Percentiles rank a stretch among this genome's conserved stretches.
Evolutionary conservation across 1,140 invertebrate genomes (phyloP).

Genomic region (Lepidurus arcticus): DNA sequence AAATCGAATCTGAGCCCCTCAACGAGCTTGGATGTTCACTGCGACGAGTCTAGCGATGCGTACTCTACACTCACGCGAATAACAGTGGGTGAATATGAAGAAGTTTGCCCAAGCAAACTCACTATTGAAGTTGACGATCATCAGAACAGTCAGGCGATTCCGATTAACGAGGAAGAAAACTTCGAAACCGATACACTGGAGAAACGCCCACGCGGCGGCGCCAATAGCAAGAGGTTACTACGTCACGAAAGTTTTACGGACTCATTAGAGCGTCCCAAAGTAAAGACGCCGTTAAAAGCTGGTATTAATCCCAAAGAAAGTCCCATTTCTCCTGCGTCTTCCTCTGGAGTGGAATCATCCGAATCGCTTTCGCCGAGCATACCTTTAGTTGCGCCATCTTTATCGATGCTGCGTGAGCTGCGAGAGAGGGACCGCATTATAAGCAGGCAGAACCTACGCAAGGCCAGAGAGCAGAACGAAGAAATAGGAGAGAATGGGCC

Average conservation of each 20-base stretch:
- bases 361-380: constrained; percentile 1
- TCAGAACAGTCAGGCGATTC: background rate
- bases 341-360: constrained; percentile 32
- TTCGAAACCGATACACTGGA: constrained; percentile 33
- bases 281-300: background rate
- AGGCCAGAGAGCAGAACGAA: background rate
- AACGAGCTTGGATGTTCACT: constrained; percentile 25
- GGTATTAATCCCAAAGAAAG: background rate
- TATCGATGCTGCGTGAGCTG: constrained; percentile 24
- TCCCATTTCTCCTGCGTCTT: constrained; percentile 32
- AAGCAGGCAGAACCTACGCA: background rate
- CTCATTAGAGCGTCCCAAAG: constrained; percentile 30
- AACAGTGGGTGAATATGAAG: constrained; percentile 24
- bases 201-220: background rate
- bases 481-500: background rate
- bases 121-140: constrained; percentile 29
- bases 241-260: constrained; percentile 29
- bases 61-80: constrained; percentile 19
- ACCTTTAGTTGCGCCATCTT: constrained; percentile 4
- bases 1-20: constrained; percentile 20
- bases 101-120: constrained; percentile 14
- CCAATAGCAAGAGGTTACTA: background rate
- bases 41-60: constrained; percentile 24
- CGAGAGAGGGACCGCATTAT: constrained; percentile 14
- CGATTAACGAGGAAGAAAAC: constrained; percentile 23